A percentile compares a stretch with the other conserved stretches of the same genome.
Conservation (phyloP, 2,888 invertebrate genomes). For the Cantharis nigra region DNA sequence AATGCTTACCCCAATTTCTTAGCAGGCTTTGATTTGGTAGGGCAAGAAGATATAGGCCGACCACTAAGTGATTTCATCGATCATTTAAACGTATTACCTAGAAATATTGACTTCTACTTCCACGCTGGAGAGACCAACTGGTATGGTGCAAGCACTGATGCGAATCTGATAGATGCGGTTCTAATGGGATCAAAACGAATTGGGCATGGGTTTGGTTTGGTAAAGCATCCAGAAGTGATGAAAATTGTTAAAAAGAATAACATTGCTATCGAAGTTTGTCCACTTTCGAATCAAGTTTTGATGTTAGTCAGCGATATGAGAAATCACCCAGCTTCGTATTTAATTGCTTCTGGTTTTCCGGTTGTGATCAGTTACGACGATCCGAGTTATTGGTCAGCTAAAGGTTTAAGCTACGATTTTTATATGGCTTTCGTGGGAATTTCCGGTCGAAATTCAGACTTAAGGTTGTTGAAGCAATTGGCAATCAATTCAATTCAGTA, state of each 20-base stretch:
- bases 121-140: slow-evolving; percentile 74
- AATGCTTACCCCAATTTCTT: slow-evolving; percentile 64
- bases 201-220: slow-evolving; percentile 76
- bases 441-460: slow-evolving; percentile 67
- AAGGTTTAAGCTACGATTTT: slow-evolving; percentile 74
- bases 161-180: slow-evolving; percentile 77
- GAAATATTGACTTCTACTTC: slow-evolving; percentile 41
- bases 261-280: slow-evolving; percentile 76
- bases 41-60: slow-evolving; percentile 73
- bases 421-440: slow-evolving; percentile 78
- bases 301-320: slow-evolving; percentile 71
- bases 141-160: slow-evolving; percentile 68
- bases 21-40: slow-evolving; percentile 81
- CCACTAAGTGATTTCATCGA: slow-evolving; percentile 67
- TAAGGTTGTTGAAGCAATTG: slow-evolving; percentile 72
- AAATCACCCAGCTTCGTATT: slow-evolving; percentile 72
- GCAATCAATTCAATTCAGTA: slow-evolving; percentile 74
- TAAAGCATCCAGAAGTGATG: slow-evolving; percentile 72
- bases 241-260: slow-evolving; percentile 61
- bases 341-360: slow-evolving; percentile 70
- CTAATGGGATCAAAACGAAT: slow-evolving; percentile 73
- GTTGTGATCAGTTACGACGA: slow-evolving; percentile 78
- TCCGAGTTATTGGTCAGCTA: slow-evolving; percentile 74
- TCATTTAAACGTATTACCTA: slow-evolving; percentile 49
- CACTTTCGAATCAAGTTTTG: slow-evolving; percentile 76